Percentiles rank a stretch among this genome's conserved stretches.
These are phyloP conservation scores for Silurus lanzhouensis DNA, from an alignment of 2,797 vertebrate species.

Conservation along the genomic window DNA sequence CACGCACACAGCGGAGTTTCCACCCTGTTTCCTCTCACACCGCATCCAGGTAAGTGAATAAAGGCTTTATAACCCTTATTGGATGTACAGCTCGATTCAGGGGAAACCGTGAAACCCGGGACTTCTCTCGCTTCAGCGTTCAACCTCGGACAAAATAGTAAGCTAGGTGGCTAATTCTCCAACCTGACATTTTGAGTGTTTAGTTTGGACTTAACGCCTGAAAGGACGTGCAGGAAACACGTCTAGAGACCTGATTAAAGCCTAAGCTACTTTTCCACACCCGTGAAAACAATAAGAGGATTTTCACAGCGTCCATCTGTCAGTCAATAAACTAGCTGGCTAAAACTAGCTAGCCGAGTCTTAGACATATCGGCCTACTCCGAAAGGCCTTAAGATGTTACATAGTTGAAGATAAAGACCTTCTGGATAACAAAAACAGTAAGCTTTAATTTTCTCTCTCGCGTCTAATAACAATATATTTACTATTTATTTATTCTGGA, in stretches of 20 bases:
- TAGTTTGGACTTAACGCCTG: neutral
- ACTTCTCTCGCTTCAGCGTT: too few relatives aligned
- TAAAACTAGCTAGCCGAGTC: conserved; percentile 8
- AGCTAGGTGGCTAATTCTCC: conserved; percentile 19
- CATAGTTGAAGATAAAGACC: neutral
- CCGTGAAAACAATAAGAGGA: neutral
- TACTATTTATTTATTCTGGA: neutral
- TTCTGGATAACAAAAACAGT: neutral
- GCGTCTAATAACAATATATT: neutral
- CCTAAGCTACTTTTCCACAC: neutral
- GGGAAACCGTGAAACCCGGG: too few relatives aligned
- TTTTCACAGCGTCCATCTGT: conserved; percentile 18
- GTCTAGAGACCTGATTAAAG: neutral
- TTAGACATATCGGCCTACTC: neutral
- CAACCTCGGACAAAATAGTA: neutral
- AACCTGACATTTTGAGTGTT: neutral
- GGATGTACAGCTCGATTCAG: neutral
- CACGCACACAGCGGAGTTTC: neutral
- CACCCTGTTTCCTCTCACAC: neutral
- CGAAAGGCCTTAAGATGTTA: neutral
- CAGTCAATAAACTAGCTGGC: conserved; percentile 5
- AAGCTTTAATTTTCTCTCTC: neutral
- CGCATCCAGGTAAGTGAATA: neutral
- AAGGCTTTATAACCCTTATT: neutral
- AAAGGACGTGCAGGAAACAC: neutral